Evolutionary conservation across 1,140 invertebrate genomes (phyloP), one percentile per base, ranked within the genome.

Genomic region (Lucilia cuprina): DNA sequence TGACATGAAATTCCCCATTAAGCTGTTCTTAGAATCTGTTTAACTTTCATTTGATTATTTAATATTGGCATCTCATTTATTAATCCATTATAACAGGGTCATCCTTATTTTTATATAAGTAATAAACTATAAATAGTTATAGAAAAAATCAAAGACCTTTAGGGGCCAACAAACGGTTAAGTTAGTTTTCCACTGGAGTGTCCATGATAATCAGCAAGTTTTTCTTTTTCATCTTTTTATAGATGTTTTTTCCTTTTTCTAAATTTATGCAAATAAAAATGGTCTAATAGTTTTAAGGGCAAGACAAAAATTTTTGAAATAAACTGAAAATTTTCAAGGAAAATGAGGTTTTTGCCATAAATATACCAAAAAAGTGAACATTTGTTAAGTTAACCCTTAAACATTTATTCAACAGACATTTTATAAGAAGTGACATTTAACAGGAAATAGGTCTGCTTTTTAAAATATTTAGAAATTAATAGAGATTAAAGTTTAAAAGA

Each of bases 181-280:
- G n/a, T 78, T 78, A 34, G 55, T 60, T n/a, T 60, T 60, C 14
- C 55, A 60, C 14, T 60, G 55, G n/a, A 60, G 14, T 60, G 55
- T 60, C 55, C 75, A 78, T 78, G 34, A 78, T 75, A 17, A 19
- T 78, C 34, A 47, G 75, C 75, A 34, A 34, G 9, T 75, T 75
- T 78, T 78, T 35, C 7, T 47, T 47, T 17, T n/a, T 47, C 5
- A 7, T 78, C 19, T 78, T 17, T n/a, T n/a, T n/a, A n/a, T n/a
- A n/a, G n/a, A n/a, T n/a, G n/a, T n/a, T 47, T 30, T 30, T 30
- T 30, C 3, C 2, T 60, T 5, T 35, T 78, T 78, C 70, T 17
- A 19, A 78, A 78, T 78, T 78, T 78, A 78, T 78, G 75, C 41
- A 78, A 78, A 78, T 78, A 78, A 78, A 78, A 41, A 78, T 78